phyloP scores from a whole-genome alignment of 2,888 invertebrate species.

The Drosophila maculinotata region DNA sequence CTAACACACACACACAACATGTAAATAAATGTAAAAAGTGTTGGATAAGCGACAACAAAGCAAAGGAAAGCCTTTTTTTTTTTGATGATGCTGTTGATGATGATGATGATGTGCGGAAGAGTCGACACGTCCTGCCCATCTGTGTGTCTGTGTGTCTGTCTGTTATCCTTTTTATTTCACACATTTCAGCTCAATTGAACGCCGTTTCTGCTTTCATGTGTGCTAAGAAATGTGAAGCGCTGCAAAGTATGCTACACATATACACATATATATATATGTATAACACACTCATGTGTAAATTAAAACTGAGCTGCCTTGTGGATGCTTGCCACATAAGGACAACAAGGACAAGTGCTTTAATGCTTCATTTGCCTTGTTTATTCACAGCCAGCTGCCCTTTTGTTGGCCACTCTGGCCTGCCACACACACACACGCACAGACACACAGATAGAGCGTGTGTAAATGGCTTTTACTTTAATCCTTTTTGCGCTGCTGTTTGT shows the following conservation, averaged over 20 bases:
- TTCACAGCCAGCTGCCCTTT: constrained; percentile 74
- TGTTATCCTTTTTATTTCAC: constrained; percentile 17
- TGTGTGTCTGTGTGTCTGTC: constrained; percentile 12
- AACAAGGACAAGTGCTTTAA: constrained; percentile 80
- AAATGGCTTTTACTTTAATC: constrained; percentile 82
- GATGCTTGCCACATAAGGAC: constrained; percentile 41
- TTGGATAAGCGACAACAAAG: constrained; percentile 53
- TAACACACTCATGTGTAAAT: constrained; percentile 41
- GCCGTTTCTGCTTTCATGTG: constrained; percentile 65
- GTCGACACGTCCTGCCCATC: constrained; percentile 62
- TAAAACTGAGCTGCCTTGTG: constrained; percentile 55
- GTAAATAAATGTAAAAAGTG: constrained; percentile 79
- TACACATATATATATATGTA: neutral
- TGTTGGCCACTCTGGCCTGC: no score
- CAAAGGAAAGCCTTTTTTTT: constrained; percentile 54
- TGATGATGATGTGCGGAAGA: constrained; percentile 71
- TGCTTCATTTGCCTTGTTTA: constrained; percentile 83
- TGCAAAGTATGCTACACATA: constrained; percentile 48
- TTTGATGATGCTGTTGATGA: constrained; percentile 1
- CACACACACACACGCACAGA: constrained; percentile 3
- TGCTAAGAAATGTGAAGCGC: constrained; percentile 68
- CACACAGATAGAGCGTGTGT: constrained; percentile 16
- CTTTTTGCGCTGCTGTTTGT: constrained; percentile 67
- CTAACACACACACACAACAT: constrained; percentile 45
- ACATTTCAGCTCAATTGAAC: constrained; percentile 77